phyloP scores from a whole-genome alignment of 2,888 invertebrate species.

The Apomyelois bistriatella region DNA sequence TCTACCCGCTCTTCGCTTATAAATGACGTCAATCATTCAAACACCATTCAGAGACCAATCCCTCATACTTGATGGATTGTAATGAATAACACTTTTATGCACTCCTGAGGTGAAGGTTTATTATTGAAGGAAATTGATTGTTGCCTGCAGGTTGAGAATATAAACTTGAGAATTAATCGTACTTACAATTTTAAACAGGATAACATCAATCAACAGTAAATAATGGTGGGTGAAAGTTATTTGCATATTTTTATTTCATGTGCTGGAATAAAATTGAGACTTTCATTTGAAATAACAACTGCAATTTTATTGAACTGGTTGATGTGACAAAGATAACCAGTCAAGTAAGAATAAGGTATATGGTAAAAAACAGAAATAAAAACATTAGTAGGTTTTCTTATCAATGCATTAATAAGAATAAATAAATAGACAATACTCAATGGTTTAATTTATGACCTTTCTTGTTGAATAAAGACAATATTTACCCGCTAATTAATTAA shows the following conservation, averaged over 20 bases:
- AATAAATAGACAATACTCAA: too few relatives aligned
- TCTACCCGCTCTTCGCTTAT: constrained; percentile 8
- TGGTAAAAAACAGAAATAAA: too few relatives aligned
- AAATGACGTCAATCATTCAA: constrained; percentile 27
- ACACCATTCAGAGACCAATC: constrained; percentile 41
- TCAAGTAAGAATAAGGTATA: too few relatives aligned
- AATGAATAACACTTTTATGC: constrained; percentile 58
- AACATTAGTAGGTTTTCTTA: too few relatives aligned
- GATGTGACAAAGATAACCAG: too few relatives aligned
- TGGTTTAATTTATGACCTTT: too few relatives aligned
- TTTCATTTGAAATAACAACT: too few relatives aligned
- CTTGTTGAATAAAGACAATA: too few relatives aligned
- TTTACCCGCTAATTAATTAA: too few relatives aligned
- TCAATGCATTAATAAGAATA: too few relatives aligned
- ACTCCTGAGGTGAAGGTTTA: constrained; percentile 35
- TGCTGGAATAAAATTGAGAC: background rate
- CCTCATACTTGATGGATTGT: constrained; percentile 58
- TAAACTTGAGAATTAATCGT: constrained; percentile 11
- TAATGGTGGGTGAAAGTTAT: constrained; percentile 5
- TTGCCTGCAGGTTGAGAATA: constrained; percentile 7
- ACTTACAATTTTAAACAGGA: constrained; percentile 9
- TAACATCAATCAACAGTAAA: constrained; percentile 7
- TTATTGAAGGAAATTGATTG: constrained; percentile 20
- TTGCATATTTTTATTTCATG: background rate
- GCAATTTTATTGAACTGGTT: too few relatives aligned